Conservation (phyloP, 2,888 invertebrate genomes). For the Coenonympha glycerion region DNA sequence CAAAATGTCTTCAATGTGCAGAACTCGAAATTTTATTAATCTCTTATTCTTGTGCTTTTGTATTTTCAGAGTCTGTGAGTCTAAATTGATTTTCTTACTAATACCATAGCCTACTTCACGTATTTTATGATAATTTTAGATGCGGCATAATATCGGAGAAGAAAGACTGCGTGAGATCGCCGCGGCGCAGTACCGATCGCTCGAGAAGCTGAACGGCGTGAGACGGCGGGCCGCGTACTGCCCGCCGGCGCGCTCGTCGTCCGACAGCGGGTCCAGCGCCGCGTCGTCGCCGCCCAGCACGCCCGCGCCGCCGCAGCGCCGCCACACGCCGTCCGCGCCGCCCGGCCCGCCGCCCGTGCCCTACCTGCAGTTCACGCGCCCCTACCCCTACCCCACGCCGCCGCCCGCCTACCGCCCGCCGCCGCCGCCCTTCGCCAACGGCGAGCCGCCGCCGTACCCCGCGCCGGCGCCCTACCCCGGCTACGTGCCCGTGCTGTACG, state of each 20-base stretch:
- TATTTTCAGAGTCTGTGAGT: too few relatives aligned
- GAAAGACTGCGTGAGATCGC: conserved; percentile 78
- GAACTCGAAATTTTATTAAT: too few relatives aligned
- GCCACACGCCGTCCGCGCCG: conserved; percentile 53
- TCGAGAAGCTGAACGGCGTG: conserved; percentile 76
- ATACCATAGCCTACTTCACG: too few relatives aligned
- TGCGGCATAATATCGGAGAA: conserved; percentile 78
- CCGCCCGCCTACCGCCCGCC: conserved; percentile 62
- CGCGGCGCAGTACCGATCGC: conserved; percentile 73
- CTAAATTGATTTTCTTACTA: too few relatives aligned
- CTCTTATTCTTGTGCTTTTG: too few relatives aligned
- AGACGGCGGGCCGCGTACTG: conserved; percentile 63
- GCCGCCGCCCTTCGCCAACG: conserved; percentile 66
- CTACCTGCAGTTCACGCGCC: conserved; percentile 56
- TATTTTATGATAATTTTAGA: too few relatives aligned
- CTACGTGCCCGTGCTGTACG: conserved; percentile 72
- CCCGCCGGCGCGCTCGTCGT: conserved; percentile 51
- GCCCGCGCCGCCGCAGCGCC: conserved; percentile 56
- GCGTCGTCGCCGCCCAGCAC: conserved; percentile 63
- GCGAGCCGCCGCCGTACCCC: conserved; percentile 64
- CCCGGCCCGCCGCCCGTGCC: conserved; percentile 47
- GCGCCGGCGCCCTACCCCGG: conserved; percentile 63
- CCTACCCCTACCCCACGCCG: conserved; percentile 60
- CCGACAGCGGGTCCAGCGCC: conserved; percentile 65
- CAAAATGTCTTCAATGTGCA: too few relatives aligned